Conservation (phyloP, 2,113 vertebrate genomes). For the Butorides virescens region DNA sequence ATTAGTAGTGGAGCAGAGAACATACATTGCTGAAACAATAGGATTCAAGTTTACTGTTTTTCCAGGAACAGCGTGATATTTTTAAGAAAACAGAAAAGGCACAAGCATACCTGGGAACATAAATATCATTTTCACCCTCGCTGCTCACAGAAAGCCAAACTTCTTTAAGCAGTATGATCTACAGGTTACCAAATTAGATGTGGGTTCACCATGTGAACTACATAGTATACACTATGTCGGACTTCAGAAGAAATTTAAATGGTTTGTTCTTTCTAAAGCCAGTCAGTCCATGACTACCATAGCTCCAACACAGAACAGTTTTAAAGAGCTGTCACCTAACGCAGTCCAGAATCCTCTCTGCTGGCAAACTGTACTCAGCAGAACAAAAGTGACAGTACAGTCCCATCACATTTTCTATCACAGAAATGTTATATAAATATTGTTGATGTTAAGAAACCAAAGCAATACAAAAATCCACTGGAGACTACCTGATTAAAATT, state of each 20-base stretch:
- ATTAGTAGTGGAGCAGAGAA: not conserved
- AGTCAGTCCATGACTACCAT: not conserved
- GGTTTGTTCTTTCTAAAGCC: not conserved
- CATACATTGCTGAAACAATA: not conserved
- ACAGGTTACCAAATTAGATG: not conserved
- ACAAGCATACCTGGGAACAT: not conserved
- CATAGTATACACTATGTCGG: accelerated
- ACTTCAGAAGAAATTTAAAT: not conserved
- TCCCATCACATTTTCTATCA: not conserved
- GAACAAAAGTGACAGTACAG: not conserved
- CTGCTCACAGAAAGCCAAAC: not conserved
- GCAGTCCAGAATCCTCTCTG: not conserved
- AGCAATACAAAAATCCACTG: not conserved
- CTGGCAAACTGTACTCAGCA: accelerated
- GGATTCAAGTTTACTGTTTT: not conserved
- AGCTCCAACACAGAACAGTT: not conserved
- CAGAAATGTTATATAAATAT: not conserved
- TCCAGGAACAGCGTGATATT: not conserved
- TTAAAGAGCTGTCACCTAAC: not conserved
- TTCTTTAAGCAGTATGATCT: not conserved
- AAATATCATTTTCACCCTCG: not conserved
- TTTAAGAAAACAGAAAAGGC: not conserved
- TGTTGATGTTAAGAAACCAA: not conserved
- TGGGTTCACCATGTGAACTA: not conserved
- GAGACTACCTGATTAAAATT: not conserved